Conservation (phyloP, 2,113 vertebrate species). For the Paralichthys olivaceus region DNA sequence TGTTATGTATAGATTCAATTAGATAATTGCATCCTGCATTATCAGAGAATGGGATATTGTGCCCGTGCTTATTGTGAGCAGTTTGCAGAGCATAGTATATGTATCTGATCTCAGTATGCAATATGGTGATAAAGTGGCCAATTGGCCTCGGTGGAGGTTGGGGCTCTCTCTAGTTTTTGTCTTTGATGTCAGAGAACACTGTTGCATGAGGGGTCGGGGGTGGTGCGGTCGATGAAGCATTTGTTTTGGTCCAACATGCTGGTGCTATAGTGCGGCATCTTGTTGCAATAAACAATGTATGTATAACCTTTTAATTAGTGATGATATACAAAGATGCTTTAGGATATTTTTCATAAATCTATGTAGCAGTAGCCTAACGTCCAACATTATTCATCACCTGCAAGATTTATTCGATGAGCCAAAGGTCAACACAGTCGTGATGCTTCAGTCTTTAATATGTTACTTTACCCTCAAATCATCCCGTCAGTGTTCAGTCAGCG, state of each 20-base stretch:
- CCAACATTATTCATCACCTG: background rate
- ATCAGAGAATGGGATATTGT: background rate
- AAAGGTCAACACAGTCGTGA: background rate
- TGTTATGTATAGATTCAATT: background rate
- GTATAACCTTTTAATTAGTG: background rate
- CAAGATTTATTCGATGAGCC: background rate
- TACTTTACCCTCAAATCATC: slow-evolving; percentile 7
- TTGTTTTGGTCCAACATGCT: background rate
- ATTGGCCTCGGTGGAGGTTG: too few species aligned
- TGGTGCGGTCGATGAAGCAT: background rate
- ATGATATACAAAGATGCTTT: background rate
- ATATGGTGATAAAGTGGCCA: background rate
- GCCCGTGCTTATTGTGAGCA: background rate
- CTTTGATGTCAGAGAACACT: background rate
- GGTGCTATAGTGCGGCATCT: background rate
- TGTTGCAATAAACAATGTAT: background rate
- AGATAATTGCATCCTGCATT: too few species aligned
- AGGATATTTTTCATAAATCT: background rate
- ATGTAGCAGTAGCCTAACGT: background rate
- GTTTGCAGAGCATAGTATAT: background rate
- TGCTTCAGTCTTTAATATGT: background rate
- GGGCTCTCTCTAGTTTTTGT: too few species aligned
- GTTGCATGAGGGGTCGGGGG: background rate
- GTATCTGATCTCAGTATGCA: background rate
- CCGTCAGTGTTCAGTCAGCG: background rate